Evolutionary conservation across 2,888 invertebrate genomes (phyloP), one percentile per base, ranked within the genome.

Genomic region (Platycheirus albimanus): DNA sequence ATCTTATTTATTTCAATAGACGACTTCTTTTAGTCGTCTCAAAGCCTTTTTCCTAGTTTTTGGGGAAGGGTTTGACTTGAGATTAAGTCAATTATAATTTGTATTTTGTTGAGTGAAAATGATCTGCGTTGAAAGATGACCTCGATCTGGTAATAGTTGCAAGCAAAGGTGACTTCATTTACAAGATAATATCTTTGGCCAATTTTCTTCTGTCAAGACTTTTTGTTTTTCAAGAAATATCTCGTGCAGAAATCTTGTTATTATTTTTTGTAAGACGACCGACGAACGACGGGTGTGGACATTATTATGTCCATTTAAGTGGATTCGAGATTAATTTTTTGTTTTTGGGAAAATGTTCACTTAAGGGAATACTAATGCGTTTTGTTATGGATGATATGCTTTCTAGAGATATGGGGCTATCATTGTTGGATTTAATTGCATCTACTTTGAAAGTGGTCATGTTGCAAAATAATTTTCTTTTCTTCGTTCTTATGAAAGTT

Each of bases 131-230:
- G 33, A 61, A 20, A 64, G 78, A 74, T 83, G 83, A 83, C 78
- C 78, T 78, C 78, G 69, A 78, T 83, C 64, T 69, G 54, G 67
- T 78, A 83, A 76, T 71, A 77, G 71, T 71, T 77, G 52, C 58
- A 45, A 54, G 15, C 80, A 41, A 71, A 81, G 76, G 76, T 77
- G 81, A 81, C 81, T 81, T 81, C 76, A 81, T 81, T 81, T 81
- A 77, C 52, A 36, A 81, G 77, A 81, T 81, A 67, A 66, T 71
- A 81, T 81, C 81, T 61, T 70, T 71, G 66, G 71, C 77, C 71
- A 77, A 81, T 81, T 81, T 71, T 71, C 61, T 52, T 58, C 19
- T 51, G 33, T 58, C 51, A 43, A 54, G 36, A 51, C 36, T 52
- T 47, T 49, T 69, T 52, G 13, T 52, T 24, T 52, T 11, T 19